These are phyloP conservation scores for Seriola rivoliana DNA, from an alignment of 2,113 vertebrate genomes.

Conservation along the genomic window DNA sequence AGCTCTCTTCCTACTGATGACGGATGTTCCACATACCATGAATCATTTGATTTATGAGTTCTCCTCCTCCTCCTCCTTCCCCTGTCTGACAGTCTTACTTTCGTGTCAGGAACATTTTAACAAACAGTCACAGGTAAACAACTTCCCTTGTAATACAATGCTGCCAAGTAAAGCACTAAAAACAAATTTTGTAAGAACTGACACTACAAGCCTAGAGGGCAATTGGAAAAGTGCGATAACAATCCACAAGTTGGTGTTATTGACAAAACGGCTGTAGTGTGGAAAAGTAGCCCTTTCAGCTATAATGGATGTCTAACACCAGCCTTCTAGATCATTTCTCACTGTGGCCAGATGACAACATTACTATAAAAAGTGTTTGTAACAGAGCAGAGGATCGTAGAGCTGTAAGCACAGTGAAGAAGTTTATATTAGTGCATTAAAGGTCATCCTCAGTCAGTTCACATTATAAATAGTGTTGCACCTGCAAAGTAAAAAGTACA, in stretches of 20 bases:
- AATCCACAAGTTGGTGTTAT: slow-evolving; percentile 71
- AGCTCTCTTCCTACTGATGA: slow-evolving; percentile 78
- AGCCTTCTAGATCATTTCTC: slow-evolving; percentile 52
- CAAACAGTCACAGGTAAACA: slow-evolving; percentile 80
- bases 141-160: slow-evolving; percentile 75
- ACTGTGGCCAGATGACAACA: slow-evolving; percentile 49
- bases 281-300: slow-evolving; percentile 73
- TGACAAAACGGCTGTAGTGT: slow-evolving; percentile 64
- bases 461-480: slow-evolving; percentile 1
- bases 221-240: slow-evolving; percentile 76
- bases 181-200: slow-evolving; percentile 65
- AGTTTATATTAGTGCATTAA: slow-evolving; percentile 40
- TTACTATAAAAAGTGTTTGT: slow-evolving; percentile 55
- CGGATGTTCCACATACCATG: slow-evolving; percentile 81
- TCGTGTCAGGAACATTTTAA: slow-evolving; percentile 78
- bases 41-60: slow-evolving; percentile 82
- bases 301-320: slow-evolving; percentile 67
- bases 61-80: slow-evolving; percentile 67
- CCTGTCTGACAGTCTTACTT: slow-evolving; percentile 77
- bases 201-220: slow-evolving; percentile 69
- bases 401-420: slow-evolving; percentile 8
- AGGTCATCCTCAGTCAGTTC: slow-evolving; percentile 6
- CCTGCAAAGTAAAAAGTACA: slow-evolving; percentile 3
- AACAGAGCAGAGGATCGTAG: slow-evolving; percentile 23
- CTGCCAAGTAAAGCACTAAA: slow-evolving; percentile 73